Conservation (phyloP, 2,113 vertebrate species). For the Opisthocomus hoazin region DNA sequence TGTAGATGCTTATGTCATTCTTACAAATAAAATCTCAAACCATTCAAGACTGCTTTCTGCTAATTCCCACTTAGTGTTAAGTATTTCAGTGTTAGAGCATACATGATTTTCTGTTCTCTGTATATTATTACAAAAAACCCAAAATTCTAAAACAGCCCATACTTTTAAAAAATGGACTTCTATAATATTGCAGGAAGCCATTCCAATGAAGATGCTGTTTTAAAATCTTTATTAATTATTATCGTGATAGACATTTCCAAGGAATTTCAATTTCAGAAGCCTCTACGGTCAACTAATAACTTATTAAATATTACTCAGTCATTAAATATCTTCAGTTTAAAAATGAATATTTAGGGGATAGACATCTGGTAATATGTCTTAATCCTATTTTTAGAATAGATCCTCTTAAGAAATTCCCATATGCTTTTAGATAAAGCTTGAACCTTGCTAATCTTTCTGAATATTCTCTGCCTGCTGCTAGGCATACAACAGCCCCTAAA, state of each 20-base stretch:
- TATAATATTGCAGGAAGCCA: constrained; percentile 23
- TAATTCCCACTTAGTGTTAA: background rate
- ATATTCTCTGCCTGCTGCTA: constrained; percentile 38
- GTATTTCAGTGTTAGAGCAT: background rate
- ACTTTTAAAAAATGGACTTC: constrained; percentile 29
- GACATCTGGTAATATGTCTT: constrained; percentile 70
- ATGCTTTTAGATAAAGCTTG: constrained; percentile 49
- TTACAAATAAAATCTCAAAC: background rate
- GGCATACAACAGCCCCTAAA: background rate
- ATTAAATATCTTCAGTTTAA: constrained; percentile 75
- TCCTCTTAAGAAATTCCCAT: constrained; percentile 58
- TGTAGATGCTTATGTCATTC: background rate
- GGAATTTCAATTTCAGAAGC: constrained; percentile 68
- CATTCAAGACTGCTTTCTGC: background rate
- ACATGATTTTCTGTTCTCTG: background rate
- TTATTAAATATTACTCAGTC: constrained; percentile 72
- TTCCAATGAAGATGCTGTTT: constrained; percentile 53
- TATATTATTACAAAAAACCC: background rate
- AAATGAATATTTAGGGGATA: constrained; percentile 73
- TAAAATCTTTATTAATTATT: constrained; percentile 64
- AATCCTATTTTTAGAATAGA: constrained; percentile 71
- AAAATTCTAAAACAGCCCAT: background rate
- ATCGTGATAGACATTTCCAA: constrained; percentile 60
- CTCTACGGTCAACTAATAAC: constrained; percentile 64
- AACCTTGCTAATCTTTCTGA: constrained; percentile 51